Evolutionary conservation across 2,113 vertebrate species (phyloP), one percentile per base, ranked within the genome.

Genomic region (Rhabdornis inornatus): DNA sequence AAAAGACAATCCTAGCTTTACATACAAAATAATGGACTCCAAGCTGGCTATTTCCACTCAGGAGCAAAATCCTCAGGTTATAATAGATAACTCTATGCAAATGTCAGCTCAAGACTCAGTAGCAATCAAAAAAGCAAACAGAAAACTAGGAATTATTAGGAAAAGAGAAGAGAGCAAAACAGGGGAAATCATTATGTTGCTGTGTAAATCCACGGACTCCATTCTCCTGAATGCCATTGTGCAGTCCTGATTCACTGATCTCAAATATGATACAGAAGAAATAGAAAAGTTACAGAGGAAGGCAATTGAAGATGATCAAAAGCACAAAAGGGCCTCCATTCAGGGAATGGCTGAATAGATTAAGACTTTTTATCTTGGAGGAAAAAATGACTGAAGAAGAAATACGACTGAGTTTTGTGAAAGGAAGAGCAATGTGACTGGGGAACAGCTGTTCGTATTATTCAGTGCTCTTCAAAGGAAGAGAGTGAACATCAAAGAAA

Each of bases 291-390:
- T 96, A 93, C 64, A 90, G 90, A 80, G 68, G 72, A 86, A 95
- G 42, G 80, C 88, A 95, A 83, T 66, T 95, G 83, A 92, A 90
- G 88, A 90, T 92, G 95, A 96, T 96, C 92, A 96, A 94, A 94
- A 75, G 80, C 66, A 92, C 83, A 74, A 92, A 95, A 93, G 68
- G 66, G 61, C 50, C 63, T 90, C 88, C 79, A 93, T 95, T 96
- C 85, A 83, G 55, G 40, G 82, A 80, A 83, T 35, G 83, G 55
- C 79, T 90, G 85, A 92, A 94, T 86, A 92, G 90, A 92, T 92
- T 88, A 94, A 88, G 88, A 88, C 79, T 83, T 91, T 79, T 94
- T 86, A 88, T 86, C 82, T 76, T 50, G 55, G 75, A 94, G 81
- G 75, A 55, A 76, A 89, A 93, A 93, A 80, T 21, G 75, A 85